Percentiles rank a stretch among this genome's conserved stretches.
Evolutionary conservation across 2,888 invertebrate species (phyloP).

Genomic region (Caenorhabditis afra): DNA sequence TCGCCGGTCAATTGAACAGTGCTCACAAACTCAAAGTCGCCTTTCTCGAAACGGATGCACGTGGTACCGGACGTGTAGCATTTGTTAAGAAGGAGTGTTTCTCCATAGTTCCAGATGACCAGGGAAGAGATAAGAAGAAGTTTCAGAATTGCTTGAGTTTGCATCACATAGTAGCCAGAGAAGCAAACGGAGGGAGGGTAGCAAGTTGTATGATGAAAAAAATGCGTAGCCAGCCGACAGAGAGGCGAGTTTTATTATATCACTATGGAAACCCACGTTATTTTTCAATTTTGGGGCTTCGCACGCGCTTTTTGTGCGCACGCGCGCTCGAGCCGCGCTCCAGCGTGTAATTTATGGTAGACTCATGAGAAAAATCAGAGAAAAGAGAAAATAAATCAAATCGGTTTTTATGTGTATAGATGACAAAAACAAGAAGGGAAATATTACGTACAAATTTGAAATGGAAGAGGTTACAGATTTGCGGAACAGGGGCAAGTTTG

Average conservation of each 20-base stretch:
- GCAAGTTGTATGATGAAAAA: conserved; percentile 33
- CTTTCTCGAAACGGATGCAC: conserved; percentile 41
- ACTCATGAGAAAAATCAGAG: neutral
- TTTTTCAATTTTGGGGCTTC: conserved; percentile 42
- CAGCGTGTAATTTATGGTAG: no score
- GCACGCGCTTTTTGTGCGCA: neutral
- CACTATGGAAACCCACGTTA: conserved; percentile 47
- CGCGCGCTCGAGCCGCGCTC: neutral
- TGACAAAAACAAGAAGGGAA: conserved; percentile 1
- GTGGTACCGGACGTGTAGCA: conserved; percentile 45
- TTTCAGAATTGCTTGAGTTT: conserved; percentile 2
- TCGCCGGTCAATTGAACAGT: conserved; percentile 41
- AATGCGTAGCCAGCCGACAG: conserved; percentile 10
- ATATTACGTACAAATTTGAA: neutral
- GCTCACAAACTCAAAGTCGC: conserved; percentile 37
- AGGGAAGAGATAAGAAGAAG: neutral
- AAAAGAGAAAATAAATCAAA: neutral
- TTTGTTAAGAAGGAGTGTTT: conserved; percentile 28
- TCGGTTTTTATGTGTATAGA: conserved; percentile 1
- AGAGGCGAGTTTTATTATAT: conserved; percentile 22
- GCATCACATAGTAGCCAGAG: conserved; percentile 27
- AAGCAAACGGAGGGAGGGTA: conserved; percentile 1
- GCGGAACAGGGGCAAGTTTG: conserved; percentile 48
- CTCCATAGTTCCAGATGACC: neutral
- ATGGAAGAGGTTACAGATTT: conserved; percentile 16